Evolutionary conservation across 2,888 invertebrate species (phyloP), one percentile per base, ranked within the genome.

Genomic region (Anorthoa munda): DNA sequence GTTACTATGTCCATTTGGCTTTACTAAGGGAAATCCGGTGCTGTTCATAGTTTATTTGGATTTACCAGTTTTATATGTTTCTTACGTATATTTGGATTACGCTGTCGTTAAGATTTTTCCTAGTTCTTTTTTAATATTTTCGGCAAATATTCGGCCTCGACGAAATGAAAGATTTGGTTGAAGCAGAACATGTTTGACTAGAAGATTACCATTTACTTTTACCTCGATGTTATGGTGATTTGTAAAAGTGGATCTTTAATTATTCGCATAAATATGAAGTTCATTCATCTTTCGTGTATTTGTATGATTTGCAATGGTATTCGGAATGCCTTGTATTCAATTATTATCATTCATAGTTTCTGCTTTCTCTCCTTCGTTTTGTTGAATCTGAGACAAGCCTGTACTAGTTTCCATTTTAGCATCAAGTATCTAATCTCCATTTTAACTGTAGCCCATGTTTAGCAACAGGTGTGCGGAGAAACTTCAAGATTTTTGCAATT

Each of bases 371-470:
- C 26, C 55, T 60, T 60, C 31, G 15, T 76, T 75, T 78, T 60
- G 72, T 84, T 74, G 69, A 45, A 63, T 63, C 64, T 76, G 60
- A 75, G 61, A 72, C 85, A 73, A 69, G 66, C 60, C 58, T 55
- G 66, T 77, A 75, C 77, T 64, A 72, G 69, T 77, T 80, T 82
- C 81, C 75, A 83, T 77, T 86, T 86, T 82, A 84, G 77, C 74
- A 77, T 69, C 65, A 61, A 78, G 73, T 82, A 80, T 72, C 85
- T 86, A 78, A 86, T 84, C 72, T 82, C 61, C 69, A 84, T 79
- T 77, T 73, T 64, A 77, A 81, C 64, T 51, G 69, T 61, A 31
- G 48, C 48, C 55, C 45, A 70, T 65, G 61, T 66, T 68, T 63
- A 73, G 55, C 58, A 63, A 74, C 82, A 75, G 69, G 66, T 68